Base-by-base conservation (phyloP, 2,888 invertebrate species). In the Strigamia crassipes region DNA sequence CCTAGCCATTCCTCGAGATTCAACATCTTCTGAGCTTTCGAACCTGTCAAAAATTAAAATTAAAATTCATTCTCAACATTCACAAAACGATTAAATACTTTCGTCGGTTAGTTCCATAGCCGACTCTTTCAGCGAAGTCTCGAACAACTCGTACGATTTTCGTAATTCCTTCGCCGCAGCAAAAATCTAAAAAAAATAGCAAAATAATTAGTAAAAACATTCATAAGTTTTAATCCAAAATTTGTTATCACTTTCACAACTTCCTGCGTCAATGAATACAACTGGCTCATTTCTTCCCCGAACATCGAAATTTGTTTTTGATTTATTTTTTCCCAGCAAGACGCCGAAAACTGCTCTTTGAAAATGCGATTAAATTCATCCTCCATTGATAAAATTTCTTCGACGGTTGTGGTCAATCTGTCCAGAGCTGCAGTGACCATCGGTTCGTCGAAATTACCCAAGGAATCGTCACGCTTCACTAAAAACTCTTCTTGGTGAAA, bases 361-460 rank as follows among this genome's bases (percentile, higher is more conserved):
- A 21, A 61, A 9, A 61, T 23, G 9, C 18, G 18, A n/a, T 21
- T 23, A 23, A 61, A 61, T 18, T 61, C 61, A 1, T 61, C 61
- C 10, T 61, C 61, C 61, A 61, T 61, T 61, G 18, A 61, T 18
- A 61, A 61, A 61, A 61, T 61, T 3, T 61, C 61, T n/a, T 61
- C 61, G 18, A 61, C 61, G 5, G 61, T 23, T 9, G 61, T n/a
- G 5, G 61, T 61, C 18, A 61, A 61, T 18, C 18, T 61, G n/a
- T 61, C 61, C 10, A 61, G 61, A 9, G 61, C 18, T 61, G 18
- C 15, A 3, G 61, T n/a, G n/a, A 18, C 18, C 61, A 61, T 21
- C 15, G 61, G 10, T 61, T 61, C 61, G 10, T 61, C 61, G 3
- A 18, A n/a, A 9, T 9, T 15, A 9, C 18, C 6, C 1, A 23